phyloP scores from a whole-genome alignment of 1,140 invertebrate genomes.

The Phymastichus coffea region DNA sequence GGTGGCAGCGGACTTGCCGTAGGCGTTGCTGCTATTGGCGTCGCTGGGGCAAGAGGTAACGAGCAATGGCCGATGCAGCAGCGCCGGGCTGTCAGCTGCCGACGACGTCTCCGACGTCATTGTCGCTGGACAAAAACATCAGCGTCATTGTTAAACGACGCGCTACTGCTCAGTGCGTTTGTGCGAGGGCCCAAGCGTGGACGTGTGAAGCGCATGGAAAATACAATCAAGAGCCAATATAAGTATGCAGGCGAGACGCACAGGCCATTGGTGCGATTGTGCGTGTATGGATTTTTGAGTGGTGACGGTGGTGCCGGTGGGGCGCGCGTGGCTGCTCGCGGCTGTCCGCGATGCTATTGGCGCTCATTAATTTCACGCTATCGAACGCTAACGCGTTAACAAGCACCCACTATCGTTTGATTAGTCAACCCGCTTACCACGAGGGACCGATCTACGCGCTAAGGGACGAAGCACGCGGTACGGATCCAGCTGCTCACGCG shows the following conservation, averaged over 20 bases:
- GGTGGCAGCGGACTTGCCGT: constrained; percentile 24
- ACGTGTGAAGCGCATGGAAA: too few species aligned
- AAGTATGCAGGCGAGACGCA: too few species aligned
- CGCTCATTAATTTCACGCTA: too few species aligned
- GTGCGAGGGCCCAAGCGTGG: neutral
- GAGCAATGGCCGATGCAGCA: constrained; percentile 47
- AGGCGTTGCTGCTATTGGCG: constrained; percentile 22
- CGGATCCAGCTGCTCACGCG: too few species aligned
- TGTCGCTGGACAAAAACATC: constrained; percentile 35
- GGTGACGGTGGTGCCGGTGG: neutral
- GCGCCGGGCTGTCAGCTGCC: constrained; percentile 47
- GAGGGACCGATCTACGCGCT: too few species aligned
- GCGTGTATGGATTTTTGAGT: neutral
- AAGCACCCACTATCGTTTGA: too few species aligned
- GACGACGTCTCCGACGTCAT: constrained; percentile 51
- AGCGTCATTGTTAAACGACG: neutral
- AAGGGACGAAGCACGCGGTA: too few species aligned
- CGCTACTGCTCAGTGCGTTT: neutral
- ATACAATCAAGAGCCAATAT: too few species aligned
- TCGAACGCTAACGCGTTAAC: too few species aligned
- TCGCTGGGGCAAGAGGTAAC: constrained; percentile 43
- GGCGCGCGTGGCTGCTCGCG: too few species aligned
- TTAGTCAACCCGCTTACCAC: too few species aligned
- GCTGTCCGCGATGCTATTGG: too few species aligned
- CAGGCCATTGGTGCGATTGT: neutral